Conservation (phyloP, 2,797 vertebrate genomes). For the Eremophila alpestris region DNA sequence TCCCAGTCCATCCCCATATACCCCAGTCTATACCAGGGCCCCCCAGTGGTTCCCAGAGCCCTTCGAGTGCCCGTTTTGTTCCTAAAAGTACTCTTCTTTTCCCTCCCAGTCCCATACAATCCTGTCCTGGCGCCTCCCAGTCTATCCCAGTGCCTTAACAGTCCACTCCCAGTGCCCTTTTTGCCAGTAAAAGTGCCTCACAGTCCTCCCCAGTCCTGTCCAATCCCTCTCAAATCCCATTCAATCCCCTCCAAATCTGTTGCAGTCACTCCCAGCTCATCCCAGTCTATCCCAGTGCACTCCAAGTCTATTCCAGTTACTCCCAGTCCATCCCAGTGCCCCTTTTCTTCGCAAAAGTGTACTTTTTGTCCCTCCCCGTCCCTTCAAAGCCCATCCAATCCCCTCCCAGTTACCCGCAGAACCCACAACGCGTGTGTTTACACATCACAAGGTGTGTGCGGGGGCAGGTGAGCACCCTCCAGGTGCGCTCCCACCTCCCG, state of each 20-base stretch:
- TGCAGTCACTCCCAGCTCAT: not conserved
- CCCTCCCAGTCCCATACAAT: not conserved
- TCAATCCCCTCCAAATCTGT: not conserved
- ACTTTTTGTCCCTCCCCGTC: not conserved
- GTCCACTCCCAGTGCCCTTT: not conserved
- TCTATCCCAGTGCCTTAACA: not conserved
- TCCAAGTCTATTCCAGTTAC: not conserved
- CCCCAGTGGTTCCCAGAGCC: not conserved
- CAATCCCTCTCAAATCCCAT: not conserved
- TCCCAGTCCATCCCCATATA: too few relatives aligned
- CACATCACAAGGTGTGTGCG: not conserved
- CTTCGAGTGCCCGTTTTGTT: not conserved
- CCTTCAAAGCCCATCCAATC: not conserved
- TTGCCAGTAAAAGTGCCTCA: not conserved
- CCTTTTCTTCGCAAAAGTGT: not conserved
- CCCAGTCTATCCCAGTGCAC: not conserved
- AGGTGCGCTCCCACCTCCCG: not conserved
- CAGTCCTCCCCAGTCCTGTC: too few relatives aligned
- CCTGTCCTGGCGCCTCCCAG: not conserved
- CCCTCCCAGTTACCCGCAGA: not conserved
- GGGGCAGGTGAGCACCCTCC: too few relatives aligned
- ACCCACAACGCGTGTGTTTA: accelerated
- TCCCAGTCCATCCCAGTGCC: not conserved
- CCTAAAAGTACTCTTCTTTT: not conserved
- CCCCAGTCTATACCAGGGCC: too few relatives aligned